Percentiles rank a stretch among this genome's conserved stretches.
Evolutionary conservation across 1,140 invertebrate genomes (phyloP).

Genomic region (Bombus waltoni): DNA sequence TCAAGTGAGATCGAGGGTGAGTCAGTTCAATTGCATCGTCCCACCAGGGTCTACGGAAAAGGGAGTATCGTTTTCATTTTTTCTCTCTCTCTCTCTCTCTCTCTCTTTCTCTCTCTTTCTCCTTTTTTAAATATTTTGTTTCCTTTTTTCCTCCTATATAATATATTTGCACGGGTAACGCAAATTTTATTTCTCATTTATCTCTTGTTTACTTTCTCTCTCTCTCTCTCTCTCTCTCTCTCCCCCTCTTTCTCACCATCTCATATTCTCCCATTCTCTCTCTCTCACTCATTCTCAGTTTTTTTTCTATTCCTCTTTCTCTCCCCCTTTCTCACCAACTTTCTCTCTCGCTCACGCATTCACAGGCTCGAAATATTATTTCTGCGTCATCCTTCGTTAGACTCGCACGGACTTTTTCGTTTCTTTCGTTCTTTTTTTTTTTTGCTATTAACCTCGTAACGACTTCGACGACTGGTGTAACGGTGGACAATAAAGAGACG

Average conservation of each 20-base stretch:
- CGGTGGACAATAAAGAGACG: conserved; percentile 67
- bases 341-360: conserved; percentile 10
- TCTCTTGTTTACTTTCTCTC: not conserved
- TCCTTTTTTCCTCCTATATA: not conserved
- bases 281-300: not conserved
- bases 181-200: conserved; percentile 21
- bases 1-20: conserved; percentile 78
- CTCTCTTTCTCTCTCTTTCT: not conserved
- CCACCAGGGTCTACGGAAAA: conserved; percentile 73
- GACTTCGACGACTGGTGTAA: conserved; percentile 66
- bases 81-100: not conserved
- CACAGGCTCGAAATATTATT: conserved; percentile 13
- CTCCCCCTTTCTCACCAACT: not conserved
- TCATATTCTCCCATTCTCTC: not conserved
- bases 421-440: not conserved
- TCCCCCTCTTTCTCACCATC: not conserved
- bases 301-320: not conserved
- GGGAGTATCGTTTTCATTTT: conserved; percentile 59
- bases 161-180: conserved; percentile 14
- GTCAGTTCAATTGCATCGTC: conserved; percentile 76
- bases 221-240: not conserved
- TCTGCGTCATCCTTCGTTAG: conserved; percentile 8
- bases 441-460: conserved; percentile 11
- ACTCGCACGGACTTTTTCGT: conserved; percentile 1
- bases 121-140: not conserved